phyloP scores from a whole-genome alignment of 2,797 vertebrate genomes.

The Balearica regulorum region DNA sequence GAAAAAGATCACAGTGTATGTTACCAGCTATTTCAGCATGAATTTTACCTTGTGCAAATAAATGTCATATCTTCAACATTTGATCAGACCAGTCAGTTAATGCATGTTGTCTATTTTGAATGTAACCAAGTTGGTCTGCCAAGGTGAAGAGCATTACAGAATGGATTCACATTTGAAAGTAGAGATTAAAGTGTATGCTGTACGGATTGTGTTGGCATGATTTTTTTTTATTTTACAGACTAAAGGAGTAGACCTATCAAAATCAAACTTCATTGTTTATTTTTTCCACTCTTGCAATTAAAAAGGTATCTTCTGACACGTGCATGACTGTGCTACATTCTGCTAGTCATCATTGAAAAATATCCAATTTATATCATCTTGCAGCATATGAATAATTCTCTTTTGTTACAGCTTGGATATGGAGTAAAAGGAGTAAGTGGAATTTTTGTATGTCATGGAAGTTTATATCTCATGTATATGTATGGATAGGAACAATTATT shows the following conservation, averaged over 20 bases:
- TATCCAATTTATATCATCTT: neutral
- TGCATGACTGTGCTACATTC: neutral
- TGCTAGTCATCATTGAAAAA: neutral
- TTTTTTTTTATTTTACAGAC: neutral
- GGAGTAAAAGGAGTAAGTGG: neutral
- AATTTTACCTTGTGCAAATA: neutral
- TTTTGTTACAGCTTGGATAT: neutral
- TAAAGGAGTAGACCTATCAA: neutral
- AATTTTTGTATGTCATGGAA: neutral
- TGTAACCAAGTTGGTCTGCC: neutral
- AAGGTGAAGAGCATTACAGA: neutral
- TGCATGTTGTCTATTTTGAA: neutral
- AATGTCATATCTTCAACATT: neutral
- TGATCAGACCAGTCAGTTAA: constrained; percentile 19
- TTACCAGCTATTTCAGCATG: neutral
- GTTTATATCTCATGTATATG: neutral
- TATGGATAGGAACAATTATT: neutral
- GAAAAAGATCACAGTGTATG: neutral
- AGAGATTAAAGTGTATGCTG: constrained; percentile 2
- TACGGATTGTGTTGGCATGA: neutral
- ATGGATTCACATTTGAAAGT: constrained; percentile 4
- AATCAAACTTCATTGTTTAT: neutral
- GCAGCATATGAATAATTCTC: constrained; percentile 1
- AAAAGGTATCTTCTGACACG: neutral
- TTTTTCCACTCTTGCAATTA: neutral